A percentile compares a stretch with the other conserved stretches of the same genome.
phyloP scores from a whole-genome alignment of 2,797 vertebrate genomes.

The Esox lucius region DNA sequence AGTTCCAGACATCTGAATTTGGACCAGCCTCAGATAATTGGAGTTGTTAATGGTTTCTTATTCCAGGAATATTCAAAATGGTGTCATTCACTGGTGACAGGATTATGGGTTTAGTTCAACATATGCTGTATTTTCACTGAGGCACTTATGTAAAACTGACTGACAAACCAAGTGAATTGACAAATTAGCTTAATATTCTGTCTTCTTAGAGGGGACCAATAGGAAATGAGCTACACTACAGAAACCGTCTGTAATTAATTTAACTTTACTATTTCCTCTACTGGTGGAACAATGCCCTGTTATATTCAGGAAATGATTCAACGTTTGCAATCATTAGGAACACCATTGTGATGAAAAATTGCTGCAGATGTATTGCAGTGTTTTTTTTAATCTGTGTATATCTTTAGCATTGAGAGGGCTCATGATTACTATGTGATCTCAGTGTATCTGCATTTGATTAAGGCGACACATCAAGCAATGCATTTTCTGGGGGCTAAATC shows the following conservation, averaged over 20 bases:
- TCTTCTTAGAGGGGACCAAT: not conserved
- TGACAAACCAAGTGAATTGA: not conserved
- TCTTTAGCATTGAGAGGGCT: not conserved
- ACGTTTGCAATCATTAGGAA: not conserved
- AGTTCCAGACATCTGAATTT: no score
- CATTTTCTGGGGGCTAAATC: not conserved
- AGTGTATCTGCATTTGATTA: not conserved
- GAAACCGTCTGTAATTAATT: not conserved
- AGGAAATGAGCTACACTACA: not conserved
- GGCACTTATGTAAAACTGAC: not conserved
- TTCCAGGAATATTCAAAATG: not conserved
- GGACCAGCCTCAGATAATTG: no score
- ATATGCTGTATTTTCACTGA: not conserved
- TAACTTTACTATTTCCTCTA: not conserved
- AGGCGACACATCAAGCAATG: not conserved
- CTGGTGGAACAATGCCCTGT: not conserved
- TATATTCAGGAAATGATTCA: not conserved
- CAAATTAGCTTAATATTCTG: not conserved
- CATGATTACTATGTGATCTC: conserved; percentile 23
- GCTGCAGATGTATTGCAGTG: not conserved
- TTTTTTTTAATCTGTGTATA: not conserved
- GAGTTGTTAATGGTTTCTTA: not conserved
- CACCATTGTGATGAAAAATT: not conserved
- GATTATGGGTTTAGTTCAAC: not conserved
- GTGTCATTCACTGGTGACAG: not conserved